Evolutionary conservation across 2,888 invertebrate species (phyloP).

Genomic region (Ferdinandea cuprea): DNA sequence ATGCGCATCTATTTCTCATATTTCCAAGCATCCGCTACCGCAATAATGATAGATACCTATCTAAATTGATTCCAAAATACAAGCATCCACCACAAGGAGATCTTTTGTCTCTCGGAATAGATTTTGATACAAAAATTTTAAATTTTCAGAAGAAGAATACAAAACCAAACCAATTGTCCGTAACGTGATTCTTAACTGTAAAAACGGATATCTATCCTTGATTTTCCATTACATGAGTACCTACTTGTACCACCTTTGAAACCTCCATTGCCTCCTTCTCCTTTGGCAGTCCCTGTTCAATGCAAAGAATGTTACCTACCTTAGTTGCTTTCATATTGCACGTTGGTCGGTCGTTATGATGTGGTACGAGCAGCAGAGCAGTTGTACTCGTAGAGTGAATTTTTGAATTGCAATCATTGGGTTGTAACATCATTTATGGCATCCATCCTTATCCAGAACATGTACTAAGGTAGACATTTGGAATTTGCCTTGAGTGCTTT

Average conservation of each 20-base stretch:
- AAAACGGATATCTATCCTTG: constrained; percentile 19
- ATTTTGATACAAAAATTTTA: constrained; percentile 8
- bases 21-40: not conserved
- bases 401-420: constrained; percentile 21
- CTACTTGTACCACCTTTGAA: constrained; percentile 1
- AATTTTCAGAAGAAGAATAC: constrained; percentile 28
- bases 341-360: not conserved
- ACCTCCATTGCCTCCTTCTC: not conserved
- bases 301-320: not conserved
- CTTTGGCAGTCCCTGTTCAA: not conserved
- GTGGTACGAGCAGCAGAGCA: too few relatives aligned
- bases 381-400: not conserved
- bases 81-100: constrained; percentile 1
- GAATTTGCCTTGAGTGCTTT: not conserved
- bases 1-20: constrained; percentile 11
- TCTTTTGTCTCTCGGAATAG: too few relatives aligned
- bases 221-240: not conserved
- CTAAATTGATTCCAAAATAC: not conserved
- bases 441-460: constrained; percentile 9
- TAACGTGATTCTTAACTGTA: not conserved
- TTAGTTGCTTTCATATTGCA: not conserved
- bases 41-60: too few relatives aligned
- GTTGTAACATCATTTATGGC: constrained; percentile 14
- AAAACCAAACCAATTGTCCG: constrained; percentile 39
- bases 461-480: constrained; percentile 4